Conservation (phyloP, 1,140 invertebrate genomes). For the Drosophila elegans region DNA sequence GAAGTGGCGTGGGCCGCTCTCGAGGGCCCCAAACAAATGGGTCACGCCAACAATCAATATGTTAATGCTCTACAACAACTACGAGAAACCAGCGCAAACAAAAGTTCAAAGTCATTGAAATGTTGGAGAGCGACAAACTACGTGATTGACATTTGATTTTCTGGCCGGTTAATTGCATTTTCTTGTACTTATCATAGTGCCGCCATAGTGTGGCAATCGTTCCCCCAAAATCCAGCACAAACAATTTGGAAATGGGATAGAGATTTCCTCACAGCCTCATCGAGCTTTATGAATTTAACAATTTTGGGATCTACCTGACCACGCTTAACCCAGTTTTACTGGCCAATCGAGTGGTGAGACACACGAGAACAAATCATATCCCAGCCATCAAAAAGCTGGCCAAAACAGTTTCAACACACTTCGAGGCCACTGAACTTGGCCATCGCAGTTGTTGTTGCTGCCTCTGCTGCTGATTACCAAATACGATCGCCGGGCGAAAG, state of each 20-base stretch:
- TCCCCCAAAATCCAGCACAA: constrained; percentile 13
- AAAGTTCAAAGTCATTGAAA: constrained; percentile 82
- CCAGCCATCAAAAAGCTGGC: constrained; percentile 13
- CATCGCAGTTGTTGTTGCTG: constrained; percentile 44
- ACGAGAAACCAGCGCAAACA: constrained; percentile 7
- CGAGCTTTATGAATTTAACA: constrained; percentile 7
- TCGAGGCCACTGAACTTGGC: constrained; percentile 79
- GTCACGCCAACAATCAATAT: constrained; percentile 77
- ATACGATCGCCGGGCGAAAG: constrained; percentile 70
- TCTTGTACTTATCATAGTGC: constrained; percentile 52
- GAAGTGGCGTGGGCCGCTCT: constrained; percentile 75
- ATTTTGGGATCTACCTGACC: constrained; percentile 28
- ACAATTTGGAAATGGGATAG: background rate
- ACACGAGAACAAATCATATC: constrained; percentile 24
- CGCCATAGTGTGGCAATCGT: constrained; percentile 40
- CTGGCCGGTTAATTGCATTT: constrained; percentile 66
- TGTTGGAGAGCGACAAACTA: constrained; percentile 57
- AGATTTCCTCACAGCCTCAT: constrained; percentile 18
- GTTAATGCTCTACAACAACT: constrained; percentile 46
- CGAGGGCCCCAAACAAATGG: constrained; percentile 59
- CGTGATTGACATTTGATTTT: constrained; percentile 75
- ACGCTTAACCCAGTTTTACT: constrained; percentile 71
- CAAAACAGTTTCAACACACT: constrained; percentile 65
- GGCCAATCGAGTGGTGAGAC: constrained; percentile 11
- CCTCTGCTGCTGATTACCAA: constrained; percentile 64